Base-by-base conservation (phyloP, 2,113 vertebrate species). In the Diglossa brunneiventris region DNA sequence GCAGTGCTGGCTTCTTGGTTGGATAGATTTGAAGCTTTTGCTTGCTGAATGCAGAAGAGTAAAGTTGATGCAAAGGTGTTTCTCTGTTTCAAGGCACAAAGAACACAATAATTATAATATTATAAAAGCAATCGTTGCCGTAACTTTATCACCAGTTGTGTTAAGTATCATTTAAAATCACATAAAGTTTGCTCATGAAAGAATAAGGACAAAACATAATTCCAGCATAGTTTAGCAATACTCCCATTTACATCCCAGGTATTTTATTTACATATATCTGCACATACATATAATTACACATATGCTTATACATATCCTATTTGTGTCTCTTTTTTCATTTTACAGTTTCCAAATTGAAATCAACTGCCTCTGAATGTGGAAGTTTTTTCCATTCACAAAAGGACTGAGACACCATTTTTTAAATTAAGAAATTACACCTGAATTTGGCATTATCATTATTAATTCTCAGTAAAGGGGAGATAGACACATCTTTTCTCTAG, bases 1-100 rank as follows among this genome's bases (percentile, higher is more conserved):
- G 98, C 73, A 97, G 92, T 3, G 90, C 88, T 23, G 99, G 98
- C 63, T 90, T 97, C 96, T 98, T 99, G 19, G 98, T 98, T 50
- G 99, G 98, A n/a, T 96, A 85, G 2, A 96, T 90, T 4, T 98
- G 95, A 73, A 97, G 96, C 76, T 98, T 98, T 72, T 98, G 97
- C 78, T 98, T 96, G 83, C 91, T 97, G 79, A 98, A 98, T 61
- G 98, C 80, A 8, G 97, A 97, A 6, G 98, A 98, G 94, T 99
- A 99, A 24, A 99, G 97, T 62, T 98, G 99, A 92, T 99, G 98
- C 50, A 99, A 96, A 14, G 99, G 99, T 4, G 99, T 99, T 96
- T 99, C 99, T 97, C 99, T 99, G 97, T 88, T 90, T 91, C 64
- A 55, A 31, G 72, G 58, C 49, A 94, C 31, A 89, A 26, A 46